phyloP scores from a whole-genome alignment of 2,113 vertebrate genomes.

The Pygoscelis antarcticus region DNA sequence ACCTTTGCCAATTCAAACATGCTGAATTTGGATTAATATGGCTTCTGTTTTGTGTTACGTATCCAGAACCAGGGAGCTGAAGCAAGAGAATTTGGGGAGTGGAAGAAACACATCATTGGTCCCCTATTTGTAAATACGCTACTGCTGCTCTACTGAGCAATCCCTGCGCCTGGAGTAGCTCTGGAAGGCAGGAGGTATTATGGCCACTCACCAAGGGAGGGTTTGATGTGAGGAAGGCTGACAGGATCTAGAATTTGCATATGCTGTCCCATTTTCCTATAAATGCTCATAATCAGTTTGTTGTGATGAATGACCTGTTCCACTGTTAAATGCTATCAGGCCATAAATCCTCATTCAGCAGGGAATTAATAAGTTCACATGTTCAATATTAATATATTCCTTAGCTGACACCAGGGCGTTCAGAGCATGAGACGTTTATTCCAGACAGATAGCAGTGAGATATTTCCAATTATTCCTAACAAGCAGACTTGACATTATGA shows the following conservation, averaged over 20 bases:
- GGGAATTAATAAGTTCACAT: background rate
- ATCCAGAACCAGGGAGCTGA: background rate
- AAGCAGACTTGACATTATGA: conserved; percentile 17
- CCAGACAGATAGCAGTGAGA: background rate
- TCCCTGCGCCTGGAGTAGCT: background rate
- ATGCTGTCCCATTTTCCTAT: background rate
- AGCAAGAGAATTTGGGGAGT: background rate
- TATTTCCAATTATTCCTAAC: conserved; percentile 26
- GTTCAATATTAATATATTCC: background rate
- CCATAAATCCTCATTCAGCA: background rate
- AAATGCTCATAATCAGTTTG: background rate
- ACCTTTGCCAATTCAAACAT: background rate
- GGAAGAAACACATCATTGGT: background rate
- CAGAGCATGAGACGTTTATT: background rate
- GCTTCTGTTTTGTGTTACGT: background rate
- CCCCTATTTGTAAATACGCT: background rate
- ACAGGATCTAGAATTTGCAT: background rate
- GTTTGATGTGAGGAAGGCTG: background rate
- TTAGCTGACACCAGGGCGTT: conserved; percentile 2
- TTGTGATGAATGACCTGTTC: background rate
- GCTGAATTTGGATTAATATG: background rate
- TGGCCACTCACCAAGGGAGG: accelerated
- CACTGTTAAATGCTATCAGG: background rate
- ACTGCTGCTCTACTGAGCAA: background rate
- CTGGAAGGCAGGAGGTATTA: background rate